Conservation (phyloP, 1,140 invertebrate species). For the Drosophila azteca region DNA sequence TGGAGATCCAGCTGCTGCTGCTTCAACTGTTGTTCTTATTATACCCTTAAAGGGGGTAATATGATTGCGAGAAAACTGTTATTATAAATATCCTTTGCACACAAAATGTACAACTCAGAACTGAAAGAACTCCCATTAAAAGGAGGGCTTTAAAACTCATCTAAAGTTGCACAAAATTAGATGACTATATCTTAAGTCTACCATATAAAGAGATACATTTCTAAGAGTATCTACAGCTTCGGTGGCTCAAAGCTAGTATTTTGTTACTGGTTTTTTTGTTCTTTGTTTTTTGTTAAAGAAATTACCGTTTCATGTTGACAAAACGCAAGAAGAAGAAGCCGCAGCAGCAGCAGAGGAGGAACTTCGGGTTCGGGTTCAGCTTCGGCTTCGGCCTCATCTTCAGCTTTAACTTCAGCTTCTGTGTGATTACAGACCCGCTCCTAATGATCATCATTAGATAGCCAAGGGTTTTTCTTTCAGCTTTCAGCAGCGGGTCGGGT, state of each 20-base stretch:
- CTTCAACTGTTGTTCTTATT: slow-evolving; percentile 6
- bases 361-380: slow-evolving; percentile 25
- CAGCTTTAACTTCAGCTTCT: slow-evolving; percentile 27
- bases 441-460: slow-evolving; percentile 80
- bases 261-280: too few relatives aligned
- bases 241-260: too few relatives aligned
- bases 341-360: slow-evolving; percentile 6
- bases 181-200: too few relatives aligned
- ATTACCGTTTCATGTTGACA: slow-evolving; percentile 72
- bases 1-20: slow-evolving; percentile 53
- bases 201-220: too few relatives aligned
- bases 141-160: too few relatives aligned
- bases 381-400: slow-evolving; percentile 6
- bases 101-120: too few relatives aligned
- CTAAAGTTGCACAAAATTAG: too few relatives aligned
- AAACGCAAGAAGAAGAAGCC: slow-evolving; percentile 37
- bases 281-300: slow-evolving; percentile 51
- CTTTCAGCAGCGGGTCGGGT: slow-evolving; percentile 1
- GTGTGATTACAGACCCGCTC: slow-evolving; percentile 66
- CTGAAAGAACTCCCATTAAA: too few relatives aligned
- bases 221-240: too few relatives aligned
- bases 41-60: background rate
- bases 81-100: too few relatives aligned
- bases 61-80: too few relatives aligned
- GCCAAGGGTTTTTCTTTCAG: slow-evolving; percentile 67